These are phyloP conservation scores for Pangasius krempfi DNA, from an alignment of 2,797 vertebrate species.

Conservation along the genomic window DNA sequence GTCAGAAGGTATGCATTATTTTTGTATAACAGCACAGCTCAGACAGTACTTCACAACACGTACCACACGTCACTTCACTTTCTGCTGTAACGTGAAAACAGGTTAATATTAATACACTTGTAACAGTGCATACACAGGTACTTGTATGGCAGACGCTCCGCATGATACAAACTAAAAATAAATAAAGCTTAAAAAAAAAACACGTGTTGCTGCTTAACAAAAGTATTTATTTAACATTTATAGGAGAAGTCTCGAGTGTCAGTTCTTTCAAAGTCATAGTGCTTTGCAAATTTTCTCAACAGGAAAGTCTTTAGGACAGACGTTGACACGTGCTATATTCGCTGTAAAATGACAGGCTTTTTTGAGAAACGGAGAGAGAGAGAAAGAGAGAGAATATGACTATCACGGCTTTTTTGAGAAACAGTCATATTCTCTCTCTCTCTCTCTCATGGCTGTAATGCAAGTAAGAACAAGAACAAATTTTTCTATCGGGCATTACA, in stretches of 20 bases:
- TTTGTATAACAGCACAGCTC: neutral
- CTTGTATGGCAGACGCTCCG: neutral
- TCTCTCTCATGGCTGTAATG: neutral
- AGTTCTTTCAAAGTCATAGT: neutral
- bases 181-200: neutral
- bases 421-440: too few species aligned
- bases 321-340: neutral
- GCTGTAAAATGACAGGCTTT: too few species aligned
- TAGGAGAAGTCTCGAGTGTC: neutral
- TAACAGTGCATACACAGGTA: neutral
- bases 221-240: neutral
- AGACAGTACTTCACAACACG: neutral
- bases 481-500: neutral
- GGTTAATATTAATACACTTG: neutral
- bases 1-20: neutral
- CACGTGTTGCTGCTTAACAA: neutral
- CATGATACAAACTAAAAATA: neutral
- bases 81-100: neutral
- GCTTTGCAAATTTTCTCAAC: neutral
- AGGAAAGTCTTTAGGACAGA: neutral
- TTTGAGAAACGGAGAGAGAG: too few species aligned
- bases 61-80: neutral
- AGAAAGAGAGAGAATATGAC: too few species aligned
- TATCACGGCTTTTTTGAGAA: too few species aligned
- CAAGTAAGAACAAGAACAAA: neutral